Conservation (phyloP, 2,113 vertebrate genomes). For the Sarotherodon lohbergeri region DNA sequence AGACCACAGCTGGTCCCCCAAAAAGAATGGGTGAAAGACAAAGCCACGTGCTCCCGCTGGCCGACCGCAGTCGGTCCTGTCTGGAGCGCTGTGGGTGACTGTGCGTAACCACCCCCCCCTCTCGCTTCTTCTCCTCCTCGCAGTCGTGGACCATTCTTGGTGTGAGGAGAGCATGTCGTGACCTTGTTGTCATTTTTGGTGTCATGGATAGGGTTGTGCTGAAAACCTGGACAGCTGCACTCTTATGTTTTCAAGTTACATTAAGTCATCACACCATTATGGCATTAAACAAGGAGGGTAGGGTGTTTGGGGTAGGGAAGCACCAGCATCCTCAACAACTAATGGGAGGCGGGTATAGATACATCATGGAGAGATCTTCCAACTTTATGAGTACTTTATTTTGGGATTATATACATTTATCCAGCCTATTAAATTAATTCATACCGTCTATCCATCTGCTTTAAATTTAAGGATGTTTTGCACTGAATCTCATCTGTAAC, state of each 20-base stretch:
- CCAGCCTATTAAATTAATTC: background rate
- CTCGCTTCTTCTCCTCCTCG: background rate
- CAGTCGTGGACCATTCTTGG: background rate
- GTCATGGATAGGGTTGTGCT: slow-evolving; percentile 43
- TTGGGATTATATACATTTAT: background rate
- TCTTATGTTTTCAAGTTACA: slow-evolving; percentile 40
- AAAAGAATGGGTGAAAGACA: slow-evolving; percentile 72
- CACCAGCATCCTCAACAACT: background rate
- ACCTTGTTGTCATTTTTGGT: slow-evolving; percentile 56
- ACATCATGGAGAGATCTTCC: background rate
- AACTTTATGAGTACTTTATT: background rate
- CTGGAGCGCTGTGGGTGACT: slow-evolving; percentile 55
- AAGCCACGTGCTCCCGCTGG: slow-evolving; percentile 70
- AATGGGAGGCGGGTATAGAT: background rate
- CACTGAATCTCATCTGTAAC: background rate
- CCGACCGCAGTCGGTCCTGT: slow-evolving; percentile 58
- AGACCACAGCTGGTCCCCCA: slow-evolving; percentile 78
- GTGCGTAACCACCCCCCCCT: slow-evolving; percentile 20
- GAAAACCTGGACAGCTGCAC: slow-evolving; percentile 66
- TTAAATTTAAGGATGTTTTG: background rate
- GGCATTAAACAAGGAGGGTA: background rate
- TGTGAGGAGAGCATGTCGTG: slow-evolving; percentile 11
- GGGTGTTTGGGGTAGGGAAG: background rate
- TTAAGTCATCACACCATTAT: slow-evolving; percentile 26
- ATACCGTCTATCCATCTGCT: background rate